These are phyloP conservation scores for Hypomecis punctinalis DNA, from an alignment of 2,888 invertebrate genomes.

Conservation along the genomic window DNA sequence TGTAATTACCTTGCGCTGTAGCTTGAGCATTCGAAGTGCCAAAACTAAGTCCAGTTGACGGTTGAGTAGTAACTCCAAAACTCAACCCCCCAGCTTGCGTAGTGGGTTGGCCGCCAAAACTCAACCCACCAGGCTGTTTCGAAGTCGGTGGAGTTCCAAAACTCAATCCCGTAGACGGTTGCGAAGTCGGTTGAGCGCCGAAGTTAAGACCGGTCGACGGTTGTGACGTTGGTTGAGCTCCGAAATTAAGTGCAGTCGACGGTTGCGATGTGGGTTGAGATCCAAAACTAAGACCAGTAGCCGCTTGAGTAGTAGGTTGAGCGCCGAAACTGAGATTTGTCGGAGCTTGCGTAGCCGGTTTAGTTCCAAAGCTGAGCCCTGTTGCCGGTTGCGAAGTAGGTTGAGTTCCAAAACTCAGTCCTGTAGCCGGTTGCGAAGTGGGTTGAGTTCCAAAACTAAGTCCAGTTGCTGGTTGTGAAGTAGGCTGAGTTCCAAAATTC, in stretches of 20 bases:
- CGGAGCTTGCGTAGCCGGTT: slow-evolving; percentile 27
- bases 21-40: slow-evolving; percentile 1
- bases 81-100: neutral
- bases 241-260: slow-evolving; percentile 38
- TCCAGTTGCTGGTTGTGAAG: slow-evolving; percentile 10
- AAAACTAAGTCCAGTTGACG: slow-evolving; percentile 11
- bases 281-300: slow-evolving; percentile 26
- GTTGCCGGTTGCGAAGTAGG: slow-evolving; percentile 20
- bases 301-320: slow-evolving; percentile 18
- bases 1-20: slow-evolving; percentile 12
- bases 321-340: slow-evolving; percentile 34
- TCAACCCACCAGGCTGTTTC: slow-evolving; percentile 7
- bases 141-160: slow-evolving; percentile 25
- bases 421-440: slow-evolving; percentile 11
- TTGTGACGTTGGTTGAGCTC: slow-evolving; percentile 18
- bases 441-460: slow-evolving; percentile 19
- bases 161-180: slow-evolving; percentile 34
- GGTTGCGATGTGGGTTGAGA: slow-evolving; percentile 18
- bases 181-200: slow-evolving; percentile 24
- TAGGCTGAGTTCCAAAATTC: slow-evolving; percentile 20
- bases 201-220: slow-evolving; percentile 13
- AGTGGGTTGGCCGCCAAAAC: slow-evolving; percentile 7
- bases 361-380: slow-evolving; percentile 2
- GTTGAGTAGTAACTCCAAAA: slow-evolving; percentile 12
- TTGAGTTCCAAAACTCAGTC: slow-evolving; percentile 9